phyloP scores from a whole-genome alignment of 2,797 vertebrate genomes.

The Enteromius viviparus region DNA sequence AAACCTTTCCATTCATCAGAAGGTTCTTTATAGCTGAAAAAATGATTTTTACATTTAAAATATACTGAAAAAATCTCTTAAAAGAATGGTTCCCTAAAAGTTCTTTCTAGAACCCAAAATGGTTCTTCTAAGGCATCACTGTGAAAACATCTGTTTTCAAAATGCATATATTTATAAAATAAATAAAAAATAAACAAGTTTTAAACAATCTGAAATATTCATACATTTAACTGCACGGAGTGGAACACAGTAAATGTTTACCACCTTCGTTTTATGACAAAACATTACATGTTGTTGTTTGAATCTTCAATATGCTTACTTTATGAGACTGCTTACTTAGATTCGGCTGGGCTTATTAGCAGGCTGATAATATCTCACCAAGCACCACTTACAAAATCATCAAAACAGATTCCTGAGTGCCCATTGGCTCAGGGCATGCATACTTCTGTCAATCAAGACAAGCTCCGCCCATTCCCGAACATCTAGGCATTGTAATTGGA shows the following conservation, averaged over 20 bases:
- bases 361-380: neutral
- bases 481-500: constrained; percentile 13
- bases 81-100: neutral
- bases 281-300: neutral
- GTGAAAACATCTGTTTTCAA: too few species aligned
- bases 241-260: neutral
- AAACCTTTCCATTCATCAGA: neutral
- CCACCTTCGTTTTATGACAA: neutral
- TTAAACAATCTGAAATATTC: neutral
- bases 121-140: neutral
- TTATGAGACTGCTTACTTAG: neutral
- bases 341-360: neutral
- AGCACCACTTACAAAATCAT: neutral
- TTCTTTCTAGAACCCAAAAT: neutral
- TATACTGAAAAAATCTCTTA: neutral
- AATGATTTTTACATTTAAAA: neutral
- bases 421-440: constrained; percentile 1
- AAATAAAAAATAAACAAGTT: neutral
- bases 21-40: neutral
- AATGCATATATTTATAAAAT: neutral
- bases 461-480: neutral
- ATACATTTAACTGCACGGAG: neutral
- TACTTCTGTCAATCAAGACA: neutral
- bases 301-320: neutral
- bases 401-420: neutral